Conservation (phyloP, 1,140 invertebrate genomes). For the Drosophila arawakana region DNA sequence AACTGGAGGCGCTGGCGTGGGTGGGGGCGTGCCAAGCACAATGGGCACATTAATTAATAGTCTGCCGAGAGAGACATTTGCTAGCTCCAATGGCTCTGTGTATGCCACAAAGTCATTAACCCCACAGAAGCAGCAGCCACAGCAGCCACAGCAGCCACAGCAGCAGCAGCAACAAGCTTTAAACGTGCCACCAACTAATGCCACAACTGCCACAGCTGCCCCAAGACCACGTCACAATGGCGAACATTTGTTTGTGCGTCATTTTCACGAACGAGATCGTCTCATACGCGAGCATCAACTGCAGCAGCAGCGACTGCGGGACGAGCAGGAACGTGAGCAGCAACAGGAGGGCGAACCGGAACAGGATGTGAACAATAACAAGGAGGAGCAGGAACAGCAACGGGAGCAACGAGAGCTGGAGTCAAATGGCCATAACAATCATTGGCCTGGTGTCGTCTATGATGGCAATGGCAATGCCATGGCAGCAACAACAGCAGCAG, state of each 20-base stretch:
- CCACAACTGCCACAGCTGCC: constrained; percentile 20
- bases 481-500: constrained; percentile 27
- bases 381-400: constrained; percentile 21
- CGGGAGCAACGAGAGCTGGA: constrained; percentile 27
- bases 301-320: constrained; percentile 74
- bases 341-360: constrained; percentile 13
- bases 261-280: constrained; percentile 83
- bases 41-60: constrained; percentile 78
- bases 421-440: constrained; percentile 68
- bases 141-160: constrained; percentile 14
- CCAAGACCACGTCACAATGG: constrained; percentile 47
- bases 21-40: constrained; percentile 38
- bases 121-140: constrained; percentile 57
- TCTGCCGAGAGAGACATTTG: constrained; percentile 69
- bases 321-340: constrained; percentile 51
- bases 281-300: constrained; percentile 83
- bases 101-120: constrained; percentile 68
- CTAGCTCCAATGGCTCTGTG: constrained; percentile 11
- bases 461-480: constrained; percentile 64
- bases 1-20: constrained; percentile 2
- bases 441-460: constrained; percentile 81
- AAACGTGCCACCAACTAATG: constrained; percentile 17
- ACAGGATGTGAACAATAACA: constrained; percentile 26
- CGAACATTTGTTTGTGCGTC: constrained; percentile 76
- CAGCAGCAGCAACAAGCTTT: constrained; percentile 13